Base-by-base conservation (phyloP, 2,113 vertebrate genomes). In the Amblyornis subalaris region DNA sequence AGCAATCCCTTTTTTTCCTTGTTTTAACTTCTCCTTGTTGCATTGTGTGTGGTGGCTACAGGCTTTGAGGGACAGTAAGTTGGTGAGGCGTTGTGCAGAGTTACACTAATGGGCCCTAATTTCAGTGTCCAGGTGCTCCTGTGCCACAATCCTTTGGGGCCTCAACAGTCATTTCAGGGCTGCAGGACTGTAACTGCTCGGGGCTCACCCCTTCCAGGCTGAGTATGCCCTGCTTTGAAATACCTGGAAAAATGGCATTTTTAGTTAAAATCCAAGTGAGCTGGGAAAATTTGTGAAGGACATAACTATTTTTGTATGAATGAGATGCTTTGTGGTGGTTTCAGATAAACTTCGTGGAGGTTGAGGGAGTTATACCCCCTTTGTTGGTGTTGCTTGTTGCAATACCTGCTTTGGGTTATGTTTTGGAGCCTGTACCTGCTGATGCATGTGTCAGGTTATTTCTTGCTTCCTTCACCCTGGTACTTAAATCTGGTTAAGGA, bases 401-500 rank as follows among this genome's bases (percentile, higher is more conserved):
- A 42, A 2, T 72, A 5, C 7, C 4, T 10, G 4, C 6, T 40
- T 31, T 28, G 0, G 13, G 20, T 47, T 51, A 3, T 22, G n/a
- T 78, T 15, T 45, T 40, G 17, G 33, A 74, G 12, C 11, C 19
- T 50, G 15, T 21, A 6, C 36, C 58, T 75, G 6, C 53, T 62
- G 20, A 25, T 70, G 14, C 2, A 2, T 20, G 8, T 54, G 13
- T 78, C 48, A 44, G 35, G n/a, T 45, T 69, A 1, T 42, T 87
- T 75, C 35, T 81, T 72, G 48, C 14, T 75, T 84, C n/a, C 4
- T 74, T 80, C 31, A 17, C 7, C 9, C n/a, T 69, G 31, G 4
- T 66, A 44, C 29, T 80, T 14, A 72, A 72, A 38, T 54, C 16
- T 87, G 23, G 1, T 69, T 72, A 44, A 79, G 38, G 50, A 76